Conservation (phyloP, 1,140 invertebrate genomes). For the Protaetia brevitarsis region DNA sequence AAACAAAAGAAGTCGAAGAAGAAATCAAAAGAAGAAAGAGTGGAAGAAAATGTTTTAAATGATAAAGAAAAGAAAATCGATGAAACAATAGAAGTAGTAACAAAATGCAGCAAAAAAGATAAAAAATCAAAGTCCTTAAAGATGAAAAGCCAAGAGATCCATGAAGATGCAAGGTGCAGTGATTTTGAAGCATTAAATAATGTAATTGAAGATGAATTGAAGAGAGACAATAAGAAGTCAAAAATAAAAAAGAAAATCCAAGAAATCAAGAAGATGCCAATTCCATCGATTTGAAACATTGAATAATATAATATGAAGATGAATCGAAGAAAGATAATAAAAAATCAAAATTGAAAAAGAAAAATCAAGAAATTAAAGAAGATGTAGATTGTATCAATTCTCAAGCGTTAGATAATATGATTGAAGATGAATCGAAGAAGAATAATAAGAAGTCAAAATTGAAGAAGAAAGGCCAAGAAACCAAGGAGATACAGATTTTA, state of each 20-base stretch:
- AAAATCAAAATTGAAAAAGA: too few relatives aligned
- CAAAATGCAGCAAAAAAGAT: too few relatives aligned
- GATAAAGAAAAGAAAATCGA: constrained; percentile 1
- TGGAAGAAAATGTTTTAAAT: neutral
- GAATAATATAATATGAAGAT: too few relatives aligned
- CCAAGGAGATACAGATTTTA: neutral
- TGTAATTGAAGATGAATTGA: too few relatives aligned
- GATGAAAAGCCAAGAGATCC: too few relatives aligned
- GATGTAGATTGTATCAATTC: neutral
- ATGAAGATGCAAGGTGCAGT: too few relatives aligned
- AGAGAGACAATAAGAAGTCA: neutral
- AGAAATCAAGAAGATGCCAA: too few relatives aligned
- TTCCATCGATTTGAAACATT: too few relatives aligned
- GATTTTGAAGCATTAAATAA: too few relatives aligned
- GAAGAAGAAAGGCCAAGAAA: constrained; percentile 2
- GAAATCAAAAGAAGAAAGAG: constrained; percentile 18
- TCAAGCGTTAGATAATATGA: neutral
- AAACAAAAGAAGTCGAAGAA: constrained; percentile 10
- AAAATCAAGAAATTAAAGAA: constrained; percentile 12
- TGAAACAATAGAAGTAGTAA: constrained; percentile 5
- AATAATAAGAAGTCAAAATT: neutral
- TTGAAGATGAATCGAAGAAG: neutral
- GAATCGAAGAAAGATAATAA: too few relatives aligned
- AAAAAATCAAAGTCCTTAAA: too few relatives aligned
- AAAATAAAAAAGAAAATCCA: constrained; percentile 4